Evolutionary conservation across 2,888 invertebrate species (phyloP).

Genomic region (Drosophila mimetica): DNA sequence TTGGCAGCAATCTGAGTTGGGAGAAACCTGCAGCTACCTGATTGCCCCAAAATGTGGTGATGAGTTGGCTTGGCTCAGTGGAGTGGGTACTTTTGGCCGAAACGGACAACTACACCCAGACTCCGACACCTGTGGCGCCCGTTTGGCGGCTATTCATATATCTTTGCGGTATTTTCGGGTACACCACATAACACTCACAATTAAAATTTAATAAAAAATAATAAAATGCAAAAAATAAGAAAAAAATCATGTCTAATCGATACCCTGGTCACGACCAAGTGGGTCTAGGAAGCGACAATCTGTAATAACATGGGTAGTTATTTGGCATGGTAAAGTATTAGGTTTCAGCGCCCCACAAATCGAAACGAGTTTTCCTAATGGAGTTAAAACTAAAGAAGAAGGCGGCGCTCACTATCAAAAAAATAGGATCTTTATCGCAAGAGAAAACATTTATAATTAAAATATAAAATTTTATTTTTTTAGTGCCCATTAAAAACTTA

Average conservation of each 20-base stretch:
- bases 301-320: conserved; percentile 34
- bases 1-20: conserved; percentile 34
- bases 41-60: conserved; percentile 49
- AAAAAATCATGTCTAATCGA: conserved; percentile 47
- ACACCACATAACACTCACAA: conserved; percentile 54
- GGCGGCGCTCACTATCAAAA: conserved; percentile 11
- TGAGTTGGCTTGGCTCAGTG: conserved; percentile 42
- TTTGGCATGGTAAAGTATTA: conserved; percentile 63
- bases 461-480: no score
- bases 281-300: conserved; percentile 59
- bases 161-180: conserved; percentile 32
- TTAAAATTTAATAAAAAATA: conserved; percentile 59
- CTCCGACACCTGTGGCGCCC: conserved; percentile 55
- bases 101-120: conserved; percentile 4
- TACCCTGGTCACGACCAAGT: conserved; percentile 51
- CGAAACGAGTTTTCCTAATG: conserved; percentile 57
- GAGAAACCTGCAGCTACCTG: conserved; percentile 25
- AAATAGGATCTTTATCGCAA: not conserved
- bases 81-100: conserved; percentile 8
- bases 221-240: conserved; percentile 27
- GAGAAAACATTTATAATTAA: not conserved
- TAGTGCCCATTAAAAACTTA: no score
- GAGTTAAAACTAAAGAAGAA: conserved; percentile 24
- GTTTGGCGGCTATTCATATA: conserved; percentile 63
- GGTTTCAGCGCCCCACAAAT: conserved; percentile 59